Percentiles rank a stretch among this genome's conserved stretches.
phyloP scores from a whole-genome alignment of 2,888 invertebrate species.

The Plemyria rubiginata region DNA sequence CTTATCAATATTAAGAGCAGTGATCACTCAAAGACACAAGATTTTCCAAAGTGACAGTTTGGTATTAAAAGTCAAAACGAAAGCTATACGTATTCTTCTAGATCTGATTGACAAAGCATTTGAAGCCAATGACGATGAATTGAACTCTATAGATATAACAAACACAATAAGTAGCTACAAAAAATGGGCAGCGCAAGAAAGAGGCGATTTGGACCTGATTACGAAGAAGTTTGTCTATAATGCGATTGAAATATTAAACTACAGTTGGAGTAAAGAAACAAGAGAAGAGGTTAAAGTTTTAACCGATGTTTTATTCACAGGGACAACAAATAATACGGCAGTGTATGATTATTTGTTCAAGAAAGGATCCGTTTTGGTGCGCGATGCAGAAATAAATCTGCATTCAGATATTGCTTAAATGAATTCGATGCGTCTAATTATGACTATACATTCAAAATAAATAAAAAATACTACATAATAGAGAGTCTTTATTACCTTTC shows the following conservation, averaged over 20 bases:
- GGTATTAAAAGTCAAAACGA: slow-evolving; percentile 39
- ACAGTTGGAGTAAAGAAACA: slow-evolving; percentile 42
- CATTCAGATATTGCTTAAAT: slow-evolving; percentile 2
- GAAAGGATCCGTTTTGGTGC: slow-evolving; percentile 51
- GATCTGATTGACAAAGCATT: slow-evolving; percentile 59
- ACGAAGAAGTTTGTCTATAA: slow-evolving; percentile 44
- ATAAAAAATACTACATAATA: no score
- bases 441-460: neutral
- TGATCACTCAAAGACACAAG: slow-evolving; percentile 49
- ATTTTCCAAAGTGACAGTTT: slow-evolving; percentile 30
- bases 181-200: slow-evolving; percentile 37
- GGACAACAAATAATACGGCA: slow-evolving; percentile 32
- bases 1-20: slow-evolving; percentile 36
- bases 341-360: slow-evolving; percentile 44
- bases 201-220: slow-evolving; percentile 34
- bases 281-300: slow-evolving; percentile 51
- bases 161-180: slow-evolving; percentile 40
- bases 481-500: no score
- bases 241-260: slow-evolving; percentile 40
- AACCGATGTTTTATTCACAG: slow-evolving; percentile 47
- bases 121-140: slow-evolving; percentile 38
- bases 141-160: slow-evolving; percentile 45
- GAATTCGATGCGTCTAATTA: neutral
- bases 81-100: slow-evolving; percentile 52
- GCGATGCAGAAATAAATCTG: slow-evolving; percentile 25